These are phyloP conservation scores for Aurelia aurita complex sp. Pacific DNA, from an alignment of 30 jellyfish, hydroid and myxozoan genomes.

Conservation along the genomic window DNA sequence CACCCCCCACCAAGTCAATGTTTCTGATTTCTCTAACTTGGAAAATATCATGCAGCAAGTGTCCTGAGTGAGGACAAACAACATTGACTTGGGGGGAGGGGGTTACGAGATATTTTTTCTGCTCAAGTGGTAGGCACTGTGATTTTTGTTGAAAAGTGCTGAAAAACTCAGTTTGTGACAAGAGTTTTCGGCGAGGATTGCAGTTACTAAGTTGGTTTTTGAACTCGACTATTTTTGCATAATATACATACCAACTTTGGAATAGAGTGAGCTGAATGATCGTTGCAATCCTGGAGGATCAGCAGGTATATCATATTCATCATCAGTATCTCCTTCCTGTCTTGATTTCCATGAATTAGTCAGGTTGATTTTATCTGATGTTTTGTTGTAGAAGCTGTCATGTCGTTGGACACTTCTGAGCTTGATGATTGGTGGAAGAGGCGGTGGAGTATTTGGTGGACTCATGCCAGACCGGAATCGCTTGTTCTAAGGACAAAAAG, in stretches of 20 bases:
- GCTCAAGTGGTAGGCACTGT: too few species aligned
- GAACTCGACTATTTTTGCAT: too few species aligned
- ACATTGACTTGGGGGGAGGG: too few species aligned
- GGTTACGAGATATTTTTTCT: too few species aligned
- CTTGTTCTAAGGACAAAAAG: not conserved
- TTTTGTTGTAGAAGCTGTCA: constrained; percentile 6
- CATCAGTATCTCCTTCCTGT: constrained; percentile 25
- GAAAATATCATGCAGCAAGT: too few species aligned
- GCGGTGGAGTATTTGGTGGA: constrained; percentile 17
- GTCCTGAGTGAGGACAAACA: too few species aligned
- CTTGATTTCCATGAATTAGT: constrained; percentile 6
- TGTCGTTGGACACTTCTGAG: not conserved
- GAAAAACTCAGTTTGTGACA: too few species aligned
- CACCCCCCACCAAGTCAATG: too few species aligned
- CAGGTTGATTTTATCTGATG: constrained; percentile 9
- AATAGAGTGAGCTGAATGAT: constrained; percentile 32
- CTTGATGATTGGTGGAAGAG: constrained; percentile 25
- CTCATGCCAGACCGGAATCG: constrained; percentile 15
- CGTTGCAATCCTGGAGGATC: constrained; percentile 26
- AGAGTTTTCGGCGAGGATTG: too few species aligned
- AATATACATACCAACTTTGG: constrained; percentile 42
- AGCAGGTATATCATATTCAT: constrained; percentile 42
- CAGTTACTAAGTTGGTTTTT: too few species aligned
- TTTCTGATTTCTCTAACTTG: too few species aligned
- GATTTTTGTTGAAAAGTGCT: too few species aligned